Conservation (phyloP, 2,113 vertebrate genomes). For the Thunnus maccoyii region DNA sequence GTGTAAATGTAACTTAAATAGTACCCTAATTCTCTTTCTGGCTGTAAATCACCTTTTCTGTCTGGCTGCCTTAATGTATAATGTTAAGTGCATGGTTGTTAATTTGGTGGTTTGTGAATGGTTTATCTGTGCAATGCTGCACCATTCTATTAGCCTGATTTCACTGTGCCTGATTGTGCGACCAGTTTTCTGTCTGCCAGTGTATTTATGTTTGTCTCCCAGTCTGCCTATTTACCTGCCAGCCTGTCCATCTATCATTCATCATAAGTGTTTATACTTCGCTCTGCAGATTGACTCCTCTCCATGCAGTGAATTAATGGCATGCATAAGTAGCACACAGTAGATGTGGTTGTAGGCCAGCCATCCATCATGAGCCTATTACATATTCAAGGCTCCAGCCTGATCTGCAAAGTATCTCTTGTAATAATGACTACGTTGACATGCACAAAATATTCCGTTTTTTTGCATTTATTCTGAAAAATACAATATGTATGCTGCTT, state of each 20-base stretch:
- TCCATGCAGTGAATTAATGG: constrained; percentile 64
- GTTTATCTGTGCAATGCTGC: constrained; percentile 31
- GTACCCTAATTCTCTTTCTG: constrained; percentile 8
- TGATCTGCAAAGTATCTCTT: constrained; percentile 48
- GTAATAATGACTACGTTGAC: no score
- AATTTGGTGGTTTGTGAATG: constrained; percentile 20
- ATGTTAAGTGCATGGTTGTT: neutral
- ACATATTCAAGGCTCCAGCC: constrained; percentile 60
- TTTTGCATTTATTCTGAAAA: no score
- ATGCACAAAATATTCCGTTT: no score
- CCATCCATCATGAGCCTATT: constrained; percentile 69
- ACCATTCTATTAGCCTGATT: constrained; percentile 29
- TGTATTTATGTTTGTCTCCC: constrained; percentile 51
- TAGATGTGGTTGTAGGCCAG: constrained; percentile 57
- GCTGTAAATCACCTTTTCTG: constrained; percentile 1
- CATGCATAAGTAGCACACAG: constrained; percentile 59
- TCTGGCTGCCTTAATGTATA: neutral
- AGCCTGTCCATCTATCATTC: constrained; percentile 67
- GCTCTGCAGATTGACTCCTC: constrained; percentile 52
- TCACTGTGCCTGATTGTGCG: constrained; percentile 46
- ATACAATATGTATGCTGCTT: no score
- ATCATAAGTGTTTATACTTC: constrained; percentile 64
- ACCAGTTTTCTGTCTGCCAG: constrained; percentile 30
- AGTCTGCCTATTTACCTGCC: constrained; percentile 51
- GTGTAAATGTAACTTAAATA: neutral